phyloP scores from a whole-genome alignment of 2,113 vertebrate species.

The Pelvicachromis taeniatus region DNA sequence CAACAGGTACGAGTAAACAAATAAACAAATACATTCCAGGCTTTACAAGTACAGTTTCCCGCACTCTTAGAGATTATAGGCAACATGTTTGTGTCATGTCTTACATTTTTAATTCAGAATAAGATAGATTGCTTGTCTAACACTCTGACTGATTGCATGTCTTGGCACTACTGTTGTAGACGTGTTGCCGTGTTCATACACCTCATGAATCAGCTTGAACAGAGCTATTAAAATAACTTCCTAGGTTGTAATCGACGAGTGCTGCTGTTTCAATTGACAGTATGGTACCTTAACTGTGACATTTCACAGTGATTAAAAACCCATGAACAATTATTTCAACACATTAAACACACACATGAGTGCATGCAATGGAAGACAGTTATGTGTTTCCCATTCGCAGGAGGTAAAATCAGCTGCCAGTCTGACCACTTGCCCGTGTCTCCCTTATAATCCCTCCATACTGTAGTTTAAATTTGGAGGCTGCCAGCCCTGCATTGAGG shows the following conservation, averaged over 20 bases:
- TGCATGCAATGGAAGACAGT: not conserved
- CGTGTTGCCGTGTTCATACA: accelerated
- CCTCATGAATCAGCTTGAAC: not conserved
- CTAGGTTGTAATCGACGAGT: not conserved
- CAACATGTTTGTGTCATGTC: not conserved
- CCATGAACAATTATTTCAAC: not conserved
- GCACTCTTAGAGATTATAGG: not conserved
- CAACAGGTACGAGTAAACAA: not conserved
- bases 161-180: not conserved
- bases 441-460: slow-evolving; percentile 6
- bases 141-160: not conserved
- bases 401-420: not conserved
- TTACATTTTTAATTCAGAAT: not conserved
- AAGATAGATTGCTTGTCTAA: not conserved
- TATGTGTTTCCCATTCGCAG: not conserved
- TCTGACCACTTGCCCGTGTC: slow-evolving; percentile 9
- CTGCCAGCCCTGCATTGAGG: not conserved
- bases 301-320: not conserved
- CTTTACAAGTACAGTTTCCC: not conserved
- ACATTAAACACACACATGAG: not conserved
- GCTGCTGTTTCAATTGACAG: not conserved
- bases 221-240: not conserved
- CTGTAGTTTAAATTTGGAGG: slow-evolving; percentile 13
- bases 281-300: not conserved
- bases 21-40: not conserved